Conservation (phyloP, 2,888 invertebrate species). For the Epirrhoe alternata region DNA sequence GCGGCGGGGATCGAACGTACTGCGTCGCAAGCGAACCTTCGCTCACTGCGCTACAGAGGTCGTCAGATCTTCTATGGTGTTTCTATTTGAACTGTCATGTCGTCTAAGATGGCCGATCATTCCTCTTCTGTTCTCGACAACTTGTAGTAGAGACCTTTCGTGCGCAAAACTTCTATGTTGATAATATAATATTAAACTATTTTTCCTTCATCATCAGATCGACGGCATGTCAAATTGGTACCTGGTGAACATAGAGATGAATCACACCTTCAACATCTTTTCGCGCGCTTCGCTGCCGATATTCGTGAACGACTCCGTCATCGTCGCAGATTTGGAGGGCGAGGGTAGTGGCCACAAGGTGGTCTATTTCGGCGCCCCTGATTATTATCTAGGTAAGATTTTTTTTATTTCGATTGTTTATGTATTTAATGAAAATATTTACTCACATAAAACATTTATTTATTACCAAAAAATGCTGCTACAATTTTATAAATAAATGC, state of each 20-base stretch:
- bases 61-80: too few relatives aligned
- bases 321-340: conserved; percentile 80
- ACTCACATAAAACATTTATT: conserved; percentile 36
- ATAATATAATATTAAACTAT: background rate
- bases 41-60: too few relatives aligned
- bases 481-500: conserved; percentile 44
- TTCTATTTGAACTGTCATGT: too few relatives aligned
- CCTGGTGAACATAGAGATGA: conserved; percentile 82
- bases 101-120: too few relatives aligned
- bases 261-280: conserved; percentile 69
- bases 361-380: conserved; percentile 92
- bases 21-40: too few relatives aligned
- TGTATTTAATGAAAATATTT: too few relatives aligned
- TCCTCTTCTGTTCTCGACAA: too few relatives aligned
- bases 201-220: conserved; percentile 64
- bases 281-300: conserved; percentile 60
- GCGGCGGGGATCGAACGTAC: too few relatives aligned
- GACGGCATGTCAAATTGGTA: conserved; percentile 89
- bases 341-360: conserved; percentile 74
- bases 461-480: conserved; percentile 38
- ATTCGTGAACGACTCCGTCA: conserved; percentile 74
- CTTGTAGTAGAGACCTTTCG: too few relatives aligned
- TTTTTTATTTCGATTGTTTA: too few relatives aligned
- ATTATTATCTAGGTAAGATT: conserved; percentile 86
- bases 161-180: too few relatives aligned